A percentile compares a stretch with the other conserved stretches of the same genome.
Conservation (phyloP, 92 coral and sea anemone species). For the Zoanthus sociatus region DNA sequence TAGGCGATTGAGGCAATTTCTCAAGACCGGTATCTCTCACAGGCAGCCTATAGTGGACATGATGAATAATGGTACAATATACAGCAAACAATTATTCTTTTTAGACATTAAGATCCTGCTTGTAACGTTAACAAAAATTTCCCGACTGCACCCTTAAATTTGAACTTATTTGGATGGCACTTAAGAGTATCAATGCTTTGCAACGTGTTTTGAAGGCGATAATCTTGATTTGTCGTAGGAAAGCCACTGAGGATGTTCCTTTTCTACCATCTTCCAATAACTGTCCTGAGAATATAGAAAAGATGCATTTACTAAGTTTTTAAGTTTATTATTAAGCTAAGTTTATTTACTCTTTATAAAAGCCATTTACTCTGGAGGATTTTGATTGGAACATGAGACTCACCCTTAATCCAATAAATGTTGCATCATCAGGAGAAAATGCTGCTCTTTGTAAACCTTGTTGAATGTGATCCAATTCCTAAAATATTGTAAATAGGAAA, state of each 20-base stretch:
- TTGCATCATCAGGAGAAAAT: conserved; percentile 25
- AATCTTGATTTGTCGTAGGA: neutral
- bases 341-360: neutral
- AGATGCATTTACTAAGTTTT: neutral
- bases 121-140: no score
- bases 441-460: conserved; percentile 31
- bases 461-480: conserved; percentile 37
- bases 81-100: no score
- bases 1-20: no score
- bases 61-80: no score
- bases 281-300: neutral
- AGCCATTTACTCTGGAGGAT: neutral
- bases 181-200: neutral
- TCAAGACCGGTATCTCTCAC: no score
- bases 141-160: no score
- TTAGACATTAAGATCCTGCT: no score
- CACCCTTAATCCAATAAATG: conserved; percentile 37
- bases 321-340: no score
- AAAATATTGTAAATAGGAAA: neutral
- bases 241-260: conserved; percentile 23
- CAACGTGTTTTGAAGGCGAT: neutral
- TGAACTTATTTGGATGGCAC: no score
- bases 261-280: conserved; percentile 42
- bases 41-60: no score
- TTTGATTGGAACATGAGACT: neutral